These are phyloP conservation scores for Azorinus chamasolen DNA, from an alignment of 2,888 invertebrate species.

Conservation along the genomic window DNA sequence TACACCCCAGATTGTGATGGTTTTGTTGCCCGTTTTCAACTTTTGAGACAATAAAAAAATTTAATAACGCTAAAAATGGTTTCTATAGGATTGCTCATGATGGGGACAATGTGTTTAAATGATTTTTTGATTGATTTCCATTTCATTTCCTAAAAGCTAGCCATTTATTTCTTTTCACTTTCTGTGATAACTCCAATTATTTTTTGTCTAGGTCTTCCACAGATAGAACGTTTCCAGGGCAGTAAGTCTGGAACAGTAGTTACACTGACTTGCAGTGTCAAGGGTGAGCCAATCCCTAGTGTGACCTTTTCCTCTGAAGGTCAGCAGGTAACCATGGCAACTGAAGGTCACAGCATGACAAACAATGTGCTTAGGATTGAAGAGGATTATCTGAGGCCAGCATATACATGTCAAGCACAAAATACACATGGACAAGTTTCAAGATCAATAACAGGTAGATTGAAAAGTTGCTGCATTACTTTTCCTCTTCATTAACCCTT, in stretches of 20 bases:
- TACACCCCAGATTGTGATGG: no score
- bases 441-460: constrained; percentile 36
- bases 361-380: constrained; percentile 32
- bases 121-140: no score
- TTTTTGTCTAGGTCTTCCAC: constrained; percentile 45
- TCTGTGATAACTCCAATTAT: no score
- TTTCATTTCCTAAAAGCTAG: no score
- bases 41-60: no score
- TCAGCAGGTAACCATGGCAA: constrained; percentile 36
- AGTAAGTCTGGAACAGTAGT: constrained; percentile 16
- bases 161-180: no score
- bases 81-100: no score
- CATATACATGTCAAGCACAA: constrained; percentile 44
- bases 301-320: constrained; percentile 50
- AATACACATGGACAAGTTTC: constrained; percentile 43
- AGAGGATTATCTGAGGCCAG: constrained; percentile 5
- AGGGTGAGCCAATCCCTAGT: constrained; percentile 41
- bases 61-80: no score
- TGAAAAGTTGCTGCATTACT: no score
- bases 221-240: constrained; percentile 35
- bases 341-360: constrained; percentile 46
- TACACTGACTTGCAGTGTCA: constrained; percentile 34
- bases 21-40: no score
- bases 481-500: not conserved
- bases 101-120: no score